phyloP scores from a whole-genome alignment of 1,140 invertebrate species.

The Caenorhabditis inopinata region DNA sequence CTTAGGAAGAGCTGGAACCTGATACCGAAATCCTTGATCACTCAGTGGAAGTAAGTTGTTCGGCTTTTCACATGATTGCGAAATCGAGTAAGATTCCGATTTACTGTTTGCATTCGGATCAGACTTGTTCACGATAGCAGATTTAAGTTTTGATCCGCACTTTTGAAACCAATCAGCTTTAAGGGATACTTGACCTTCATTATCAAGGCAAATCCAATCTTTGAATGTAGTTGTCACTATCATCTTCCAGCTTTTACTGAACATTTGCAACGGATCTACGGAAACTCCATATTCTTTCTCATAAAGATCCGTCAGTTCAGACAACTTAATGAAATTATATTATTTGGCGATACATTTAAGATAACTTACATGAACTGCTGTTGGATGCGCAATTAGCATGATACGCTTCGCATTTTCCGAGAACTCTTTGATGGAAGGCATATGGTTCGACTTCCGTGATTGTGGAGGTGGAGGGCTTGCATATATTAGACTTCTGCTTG shows the following conservation, averaged over 20 bases:
- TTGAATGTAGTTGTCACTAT: not conserved
- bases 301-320: not conserved
- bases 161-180: not conserved
- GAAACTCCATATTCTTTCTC: not conserved
- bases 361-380: not conserved
- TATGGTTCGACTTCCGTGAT: not conserved
- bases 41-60: not conserved
- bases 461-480: not conserved
- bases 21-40: slow-evolving; percentile 1
- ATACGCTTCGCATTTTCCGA: not conserved
- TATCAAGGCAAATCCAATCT: not conserved
- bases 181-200: not conserved
- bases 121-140: no score
- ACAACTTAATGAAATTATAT: not conserved
- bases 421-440: slow-evolving; percentile 3
- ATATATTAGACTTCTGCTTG: not conserved
- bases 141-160: no score
- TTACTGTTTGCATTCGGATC: no score
- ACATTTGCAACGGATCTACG: not conserved
- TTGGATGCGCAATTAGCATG: not conserved
- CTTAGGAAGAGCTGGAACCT: not conserved
- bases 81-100: not conserved
- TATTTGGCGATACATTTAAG: not conserved
- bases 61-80: not conserved
- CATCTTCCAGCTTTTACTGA: slow-evolving; percentile 1